Conservation (phyloP, 2,113 vertebrate genomes). For the Setophaga coronata region DNA sequence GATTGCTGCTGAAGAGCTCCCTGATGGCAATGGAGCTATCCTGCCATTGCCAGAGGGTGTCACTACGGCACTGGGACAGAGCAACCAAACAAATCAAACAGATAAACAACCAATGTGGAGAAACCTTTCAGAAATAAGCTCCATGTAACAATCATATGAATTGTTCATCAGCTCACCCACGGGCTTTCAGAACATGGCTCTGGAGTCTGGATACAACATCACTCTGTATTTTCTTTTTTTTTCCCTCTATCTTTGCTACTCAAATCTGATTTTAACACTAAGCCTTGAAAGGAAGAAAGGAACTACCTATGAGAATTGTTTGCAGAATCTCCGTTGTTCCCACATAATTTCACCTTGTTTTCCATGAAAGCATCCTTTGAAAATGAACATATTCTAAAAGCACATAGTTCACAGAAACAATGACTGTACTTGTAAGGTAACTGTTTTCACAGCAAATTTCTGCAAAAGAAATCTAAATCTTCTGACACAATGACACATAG, state of each 20-base stretch:
- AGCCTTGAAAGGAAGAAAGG: not conserved
- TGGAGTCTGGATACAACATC: not conserved
- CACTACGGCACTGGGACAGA: constrained; percentile 11
- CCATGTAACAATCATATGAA: not conserved
- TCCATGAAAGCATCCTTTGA: not conserved
- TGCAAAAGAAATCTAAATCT: not conserved
- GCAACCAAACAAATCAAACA: not conserved
- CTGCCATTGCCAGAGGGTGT: constrained; percentile 53
- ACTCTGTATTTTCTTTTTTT: not conserved
- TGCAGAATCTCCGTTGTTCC: not conserved
- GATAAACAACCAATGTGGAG: not conserved
- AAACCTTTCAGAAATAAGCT: not conserved
- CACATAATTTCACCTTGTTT: constrained; percentile 15
- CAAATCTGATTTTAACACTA: not conserved
- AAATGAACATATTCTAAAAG: not conserved
- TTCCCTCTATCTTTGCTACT: not conserved
- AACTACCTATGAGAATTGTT: not conserved
- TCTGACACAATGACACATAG: not conserved
- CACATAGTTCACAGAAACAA: not conserved
- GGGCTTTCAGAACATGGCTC: not conserved
- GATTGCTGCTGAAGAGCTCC: not conserved
- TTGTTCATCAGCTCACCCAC: not conserved
- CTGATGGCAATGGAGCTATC: not conserved
- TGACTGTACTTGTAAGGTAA: not conserved
- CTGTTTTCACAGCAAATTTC: not conserved